Evolutionary conservation across 2,888 invertebrate species (phyloP).

Genomic region (Priocnemis perturbator): DNA sequence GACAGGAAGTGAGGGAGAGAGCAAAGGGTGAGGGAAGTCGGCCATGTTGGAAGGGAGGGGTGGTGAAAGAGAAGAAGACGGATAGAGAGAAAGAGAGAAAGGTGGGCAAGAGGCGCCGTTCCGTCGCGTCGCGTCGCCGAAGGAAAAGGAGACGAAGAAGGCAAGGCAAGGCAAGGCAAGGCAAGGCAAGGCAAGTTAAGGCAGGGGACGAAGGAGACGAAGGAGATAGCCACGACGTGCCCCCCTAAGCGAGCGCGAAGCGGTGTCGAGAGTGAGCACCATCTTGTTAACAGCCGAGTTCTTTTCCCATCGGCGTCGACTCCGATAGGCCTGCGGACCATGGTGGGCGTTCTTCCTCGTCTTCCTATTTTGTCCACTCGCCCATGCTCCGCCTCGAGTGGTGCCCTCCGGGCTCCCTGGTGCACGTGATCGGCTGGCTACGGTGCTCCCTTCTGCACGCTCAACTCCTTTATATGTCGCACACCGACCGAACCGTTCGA

Average conservation of each 20-base stretch:
- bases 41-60: conserved; percentile 69
- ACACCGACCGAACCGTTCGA: no score
- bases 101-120: conserved; percentile 52
- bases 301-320: conserved; percentile 68
- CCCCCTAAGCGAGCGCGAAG: conserved; percentile 44
- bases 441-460: background rate
- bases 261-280: conserved; percentile 65
- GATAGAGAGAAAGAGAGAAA: background rate
- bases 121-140: conserved; percentile 58
- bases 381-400: conserved; percentile 68
- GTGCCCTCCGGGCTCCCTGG: conserved; percentile 37
- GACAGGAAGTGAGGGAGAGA: conserved; percentile 30
- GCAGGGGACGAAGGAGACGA: conserved; percentile 44
- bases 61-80: conserved; percentile 18
- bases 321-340: conserved; percentile 67
- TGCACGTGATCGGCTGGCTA: conserved; percentile 8
- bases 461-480: conserved; percentile 5
- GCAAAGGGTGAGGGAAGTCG: conserved; percentile 60
- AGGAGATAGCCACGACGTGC: conserved; percentile 43
- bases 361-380: conserved; percentile 69
- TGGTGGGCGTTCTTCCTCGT: conserved; percentile 71
- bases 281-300: conserved; percentile 72
- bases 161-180: conserved; percentile 16
- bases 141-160: conserved; percentile 32
- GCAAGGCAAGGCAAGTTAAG: conserved; percentile 20